Percentiles rank a stretch among this genome's conserved stretches.
phyloP scores from a whole-genome alignment of 2,113 vertebrate genomes.

The rabbit (Oryctolagus cuniculus) region DNA sequence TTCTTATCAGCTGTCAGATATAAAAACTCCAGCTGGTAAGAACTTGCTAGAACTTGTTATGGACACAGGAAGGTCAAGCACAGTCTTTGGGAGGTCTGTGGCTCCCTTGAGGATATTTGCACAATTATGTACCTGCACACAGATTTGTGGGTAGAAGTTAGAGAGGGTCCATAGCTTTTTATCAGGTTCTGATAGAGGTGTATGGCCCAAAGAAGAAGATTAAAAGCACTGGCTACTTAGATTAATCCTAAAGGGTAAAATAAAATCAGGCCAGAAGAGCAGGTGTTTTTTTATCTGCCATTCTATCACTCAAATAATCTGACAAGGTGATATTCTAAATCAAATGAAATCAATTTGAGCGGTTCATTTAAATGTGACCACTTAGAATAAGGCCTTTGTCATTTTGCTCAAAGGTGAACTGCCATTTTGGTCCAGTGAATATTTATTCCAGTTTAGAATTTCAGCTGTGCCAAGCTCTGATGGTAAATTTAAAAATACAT shows the following conservation, averaged over 20 bases:
- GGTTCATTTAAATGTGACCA: neutral
- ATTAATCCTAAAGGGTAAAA: neutral
- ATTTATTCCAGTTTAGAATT: neutral
- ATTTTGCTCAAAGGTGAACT: conserved; percentile 38
- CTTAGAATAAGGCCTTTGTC: neutral
- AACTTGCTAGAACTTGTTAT: neutral
- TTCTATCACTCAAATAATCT: conserved; percentile 24
- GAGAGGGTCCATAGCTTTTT: neutral
- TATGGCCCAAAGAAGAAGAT: neutral
- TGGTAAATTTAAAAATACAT: neutral
- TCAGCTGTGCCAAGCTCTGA: neutral
- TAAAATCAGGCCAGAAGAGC: neutral
- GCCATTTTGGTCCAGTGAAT: neutral
- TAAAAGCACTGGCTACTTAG: neutral
- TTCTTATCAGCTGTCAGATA: neutral
- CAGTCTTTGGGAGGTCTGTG: neutral
- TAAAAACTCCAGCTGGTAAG: neutral
- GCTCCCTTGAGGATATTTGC: neutral
- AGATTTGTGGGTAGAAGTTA: neutral
- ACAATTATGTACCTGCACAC: neutral
- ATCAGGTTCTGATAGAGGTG: neutral
- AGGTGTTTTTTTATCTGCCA: neutral
- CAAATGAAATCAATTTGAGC: neutral
- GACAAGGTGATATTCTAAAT: neutral
- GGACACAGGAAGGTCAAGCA: neutral